Conservation (phyloP, 1,140 invertebrate genomes). For the Mycetomoellerius zeteki region DNA sequence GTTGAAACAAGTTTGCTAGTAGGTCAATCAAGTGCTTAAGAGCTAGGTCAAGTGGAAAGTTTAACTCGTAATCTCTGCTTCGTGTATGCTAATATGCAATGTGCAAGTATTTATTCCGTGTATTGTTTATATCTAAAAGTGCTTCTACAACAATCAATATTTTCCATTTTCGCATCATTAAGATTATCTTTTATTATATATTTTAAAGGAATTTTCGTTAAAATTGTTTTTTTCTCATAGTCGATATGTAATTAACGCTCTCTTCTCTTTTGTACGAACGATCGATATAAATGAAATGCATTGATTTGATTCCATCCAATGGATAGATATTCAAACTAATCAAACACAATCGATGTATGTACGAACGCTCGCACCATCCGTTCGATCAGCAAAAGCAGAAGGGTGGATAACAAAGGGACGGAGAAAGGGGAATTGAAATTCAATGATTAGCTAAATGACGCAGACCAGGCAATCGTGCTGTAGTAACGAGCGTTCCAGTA, state of each 20-base stretch:
- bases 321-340: conserved; percentile 30
- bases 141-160: not conserved
- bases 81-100: conserved; percentile 28
- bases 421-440: conserved; percentile 44
- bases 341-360: conserved; percentile 39
- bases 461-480: conserved; percentile 43
- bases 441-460: conserved; percentile 74
- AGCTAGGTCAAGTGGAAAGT: conserved; percentile 72
- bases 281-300: not conserved
- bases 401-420: conserved; percentile 46
- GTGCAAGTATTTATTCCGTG: conserved; percentile 5
- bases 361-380: conserved; percentile 29
- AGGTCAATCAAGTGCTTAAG: conserved; percentile 37
- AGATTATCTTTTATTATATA: not conserved
- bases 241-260: not conserved
- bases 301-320: not conserved
- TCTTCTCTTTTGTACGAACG: not conserved
- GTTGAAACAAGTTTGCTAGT: conserved; percentile 65
- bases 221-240: not conserved
- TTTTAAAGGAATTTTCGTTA: not conserved
- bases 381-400: conserved; percentile 30
- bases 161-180: not conserved
- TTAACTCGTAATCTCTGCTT: conserved; percentile 58
- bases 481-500: conserved; percentile 64
- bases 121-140: not conserved